Percentiles rank a stretch among this genome's conserved stretches.
phyloP scores from a whole-genome alignment of 2,888 invertebrate genomes.

The Synergus laeviventris region DNA sequence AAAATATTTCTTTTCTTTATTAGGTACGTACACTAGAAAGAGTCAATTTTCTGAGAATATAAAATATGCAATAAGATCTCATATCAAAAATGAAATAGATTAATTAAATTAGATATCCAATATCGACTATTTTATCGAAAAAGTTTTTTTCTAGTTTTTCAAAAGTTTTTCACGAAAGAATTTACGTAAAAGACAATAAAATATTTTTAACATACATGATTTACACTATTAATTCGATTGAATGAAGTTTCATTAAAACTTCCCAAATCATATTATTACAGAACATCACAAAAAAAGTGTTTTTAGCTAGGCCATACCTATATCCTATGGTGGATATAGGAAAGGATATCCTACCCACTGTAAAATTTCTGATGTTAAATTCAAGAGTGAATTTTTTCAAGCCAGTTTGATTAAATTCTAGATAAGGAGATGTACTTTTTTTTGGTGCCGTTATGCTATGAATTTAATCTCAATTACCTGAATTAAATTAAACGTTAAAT shows the following conservation, averaged over 20 bases:
- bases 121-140: slow-evolving; percentile 26
- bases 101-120: no score
- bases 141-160: slow-evolving; percentile 14
- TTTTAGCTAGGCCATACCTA: no score
- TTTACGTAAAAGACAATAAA: slow-evolving; percentile 16
- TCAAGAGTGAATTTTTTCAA: no score
- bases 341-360: no score
- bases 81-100: no score
- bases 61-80: no score
- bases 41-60: neutral
- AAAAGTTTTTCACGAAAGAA: neutral
- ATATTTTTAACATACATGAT: neutral
- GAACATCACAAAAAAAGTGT: no score
- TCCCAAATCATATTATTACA: no score
- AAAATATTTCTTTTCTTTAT: slow-evolving; percentile 15
- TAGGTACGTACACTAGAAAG: neutral
- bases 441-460: neutral
- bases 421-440: no score
- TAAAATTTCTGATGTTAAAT: no score
- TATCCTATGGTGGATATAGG: no score
- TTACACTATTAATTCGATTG: neutral
- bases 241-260: neutral
- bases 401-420: no score
- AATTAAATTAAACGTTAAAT: neutral
- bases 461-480: neutral